These are phyloP conservation scores for Agrenia bidenticulata DNA, from an alignment of 2,888 invertebrate species.

Conservation along the genomic window DNA sequence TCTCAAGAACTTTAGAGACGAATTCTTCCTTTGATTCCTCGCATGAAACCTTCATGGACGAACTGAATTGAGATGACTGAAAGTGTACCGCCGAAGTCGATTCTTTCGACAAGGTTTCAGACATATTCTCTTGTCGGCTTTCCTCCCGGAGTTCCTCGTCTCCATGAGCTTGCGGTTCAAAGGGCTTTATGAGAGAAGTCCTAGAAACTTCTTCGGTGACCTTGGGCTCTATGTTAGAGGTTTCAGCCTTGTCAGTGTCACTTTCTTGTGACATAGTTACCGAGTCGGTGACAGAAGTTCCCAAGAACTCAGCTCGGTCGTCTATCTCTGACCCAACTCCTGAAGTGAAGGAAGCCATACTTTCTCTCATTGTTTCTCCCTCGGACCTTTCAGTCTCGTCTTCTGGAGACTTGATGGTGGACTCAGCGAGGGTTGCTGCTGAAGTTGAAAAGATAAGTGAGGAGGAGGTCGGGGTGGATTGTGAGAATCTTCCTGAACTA, in stretches of 20 bases:
- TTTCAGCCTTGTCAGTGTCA: not conserved
- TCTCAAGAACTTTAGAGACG: too few relatives aligned
- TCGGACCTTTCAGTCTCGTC: constrained; percentile 30
- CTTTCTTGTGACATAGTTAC: too few relatives aligned
- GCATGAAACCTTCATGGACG: too few relatives aligned
- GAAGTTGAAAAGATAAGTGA: not conserved
- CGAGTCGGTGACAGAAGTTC: not conserved
- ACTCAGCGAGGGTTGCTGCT: constrained; percentile 21
- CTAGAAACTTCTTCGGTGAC: not conserved
- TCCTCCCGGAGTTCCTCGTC: too few relatives aligned
- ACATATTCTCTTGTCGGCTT: too few relatives aligned
- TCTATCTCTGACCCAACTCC: constrained; percentile 36
- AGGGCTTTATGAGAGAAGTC: too few relatives aligned
- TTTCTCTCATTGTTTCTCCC: constrained; percentile 40
- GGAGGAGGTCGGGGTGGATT: constrained; percentile 23
- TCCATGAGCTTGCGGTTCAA: too few relatives aligned
- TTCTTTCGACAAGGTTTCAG: too few relatives aligned
- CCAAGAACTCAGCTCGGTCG: constrained; percentile 16
- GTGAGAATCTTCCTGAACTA: constrained; percentile 32
- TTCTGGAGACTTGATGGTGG: constrained; percentile 32
- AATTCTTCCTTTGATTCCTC: too few relatives aligned
- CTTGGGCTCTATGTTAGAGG: not conserved
- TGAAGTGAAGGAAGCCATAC: constrained; percentile 38
- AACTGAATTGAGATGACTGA: too few relatives aligned
- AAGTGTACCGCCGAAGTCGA: too few relatives aligned